Evolutionary conservation across 1,140 invertebrate species (phyloP), one percentile per base, ranked within the genome.

Genomic region (Maniola jurtina): DNA sequence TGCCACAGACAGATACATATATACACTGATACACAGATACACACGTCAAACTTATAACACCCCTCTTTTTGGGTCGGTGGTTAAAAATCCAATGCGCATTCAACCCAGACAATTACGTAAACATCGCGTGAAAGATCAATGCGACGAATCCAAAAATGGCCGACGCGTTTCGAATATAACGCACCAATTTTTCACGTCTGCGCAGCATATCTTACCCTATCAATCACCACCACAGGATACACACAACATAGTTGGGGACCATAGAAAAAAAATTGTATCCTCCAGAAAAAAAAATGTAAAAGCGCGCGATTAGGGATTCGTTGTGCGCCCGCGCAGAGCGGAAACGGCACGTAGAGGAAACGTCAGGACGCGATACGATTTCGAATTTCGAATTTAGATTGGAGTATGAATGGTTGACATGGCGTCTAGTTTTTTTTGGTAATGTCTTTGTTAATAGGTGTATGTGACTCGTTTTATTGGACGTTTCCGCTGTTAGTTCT

Each of bases 261-360:
- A 69, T 68, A 77, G 75, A 80, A 64, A 81, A 80, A 83, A 84
- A 81, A 82, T 79, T 71, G 65, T 73, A 73, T 73, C 72, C 72
- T 73, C 63, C 57, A 77, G 59, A 66, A 69, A 70, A 77, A 79
- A 79, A 81, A 79, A 82, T 84, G 76, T 81, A 88, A 86, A 83
- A 81, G 79, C 76, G 69, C 72, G 75, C 81, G 80, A 88, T 89
- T 88, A 89, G 71, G 68, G 83, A 89, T 89, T 82, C 87, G 80
- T 75, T 38, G 71, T 77, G 84, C 85, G 85, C 81, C 67, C 80
- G 77, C 81, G 76, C 75, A 73, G 76, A 76, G 76, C 85, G 87
- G 87, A 89, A 87, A 86, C 84, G 72, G 85, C 87, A 89, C 87
- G 87, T 89, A 89, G 85, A 86, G 87, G 87, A 89, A 89, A 88